Percentiles rank a stretch among this genome's conserved stretches.
These are phyloP conservation scores for Chouioia cunea DNA, from an alignment of 2,888 invertebrate genomes.

Conservation along the genomic window DNA sequence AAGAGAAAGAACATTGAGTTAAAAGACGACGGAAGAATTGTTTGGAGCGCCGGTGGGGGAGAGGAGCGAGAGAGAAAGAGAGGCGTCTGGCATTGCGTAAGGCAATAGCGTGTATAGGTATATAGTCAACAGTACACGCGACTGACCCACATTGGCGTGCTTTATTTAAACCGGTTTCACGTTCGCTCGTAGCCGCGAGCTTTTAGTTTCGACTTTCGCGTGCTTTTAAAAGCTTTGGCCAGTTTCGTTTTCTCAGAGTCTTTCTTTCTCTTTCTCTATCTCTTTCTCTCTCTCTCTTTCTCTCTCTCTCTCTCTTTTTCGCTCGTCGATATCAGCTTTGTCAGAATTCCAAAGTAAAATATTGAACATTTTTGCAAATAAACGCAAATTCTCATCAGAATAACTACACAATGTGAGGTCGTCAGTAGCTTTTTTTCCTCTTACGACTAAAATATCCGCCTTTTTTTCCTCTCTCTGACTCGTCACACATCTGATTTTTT, in stretches of 20 bases:
- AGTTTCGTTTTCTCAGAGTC: not conserved
- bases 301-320: not conserved
- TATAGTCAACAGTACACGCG: constrained; percentile 57
- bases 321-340: not conserved
- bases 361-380: too few relatives aligned
- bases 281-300: not conserved
- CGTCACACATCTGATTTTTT: too few relatives aligned
- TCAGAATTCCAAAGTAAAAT: too few relatives aligned
- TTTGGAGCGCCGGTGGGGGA: not conserved
- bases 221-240: too few relatives aligned
- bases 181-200: constrained; percentile 55
- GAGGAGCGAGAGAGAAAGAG: too few relatives aligned
- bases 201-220: constrained; percentile 62
- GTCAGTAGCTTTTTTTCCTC: too few relatives aligned
- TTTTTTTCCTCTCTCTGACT: too few relatives aligned
- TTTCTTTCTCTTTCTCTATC: constrained; percentile 5
- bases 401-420: too few relatives aligned
- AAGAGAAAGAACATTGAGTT: not conserved
- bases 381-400: too few relatives aligned
- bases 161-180: constrained; percentile 68
- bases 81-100: constrained; percentile 56
- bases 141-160: constrained; percentile 68
- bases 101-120: constrained; percentile 6
- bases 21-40: constrained; percentile 17
- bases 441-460: too few relatives aligned